Base-by-base conservation (phyloP, 2,888 invertebrate genomes). In the Ectemnius continuus region DNA sequence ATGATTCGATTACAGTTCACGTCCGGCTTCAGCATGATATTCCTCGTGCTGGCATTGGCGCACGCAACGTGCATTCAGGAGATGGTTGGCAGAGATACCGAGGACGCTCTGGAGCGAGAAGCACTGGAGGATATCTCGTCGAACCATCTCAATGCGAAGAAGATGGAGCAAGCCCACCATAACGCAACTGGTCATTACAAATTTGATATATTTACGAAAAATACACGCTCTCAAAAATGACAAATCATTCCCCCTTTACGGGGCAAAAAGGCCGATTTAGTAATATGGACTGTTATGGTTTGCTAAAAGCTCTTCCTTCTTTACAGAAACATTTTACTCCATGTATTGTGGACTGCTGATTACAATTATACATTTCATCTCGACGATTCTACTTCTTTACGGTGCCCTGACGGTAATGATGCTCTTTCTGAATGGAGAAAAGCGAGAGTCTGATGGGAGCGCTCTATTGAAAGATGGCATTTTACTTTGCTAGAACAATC, bases 11-110 rank as follows among this genome's bases (percentile, higher is more conserved):
- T 16, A 8, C 61, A 83, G 77, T 73, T 76, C 18, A 69, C 71
- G 4, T 84, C 82, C 0, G 84, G 82, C 23, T 80, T 81, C 26
- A 70, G 71, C 26, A 79, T 79, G 70, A 75, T 79, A 73, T 76
- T 78, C 64, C 78, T 77, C 65, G 84, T 91, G 1, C 83, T 92
- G 65, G 91, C 91, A 16, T 80, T 91, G 61, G 87, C 89, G 2
- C 91, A 92, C 70, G 91, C 90, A 2, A 90, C 91, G 75, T 90
- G 90, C 45, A 91, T 92, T 74, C 89, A 91, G 60, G 88, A 91
- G 62, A 88, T 91, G 89, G 88, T 92, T 28, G 91, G 88, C 36
- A 89, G 91, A 56, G 91, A 92, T 66, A 91, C 91, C 4, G 91
- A 91, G 75, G 91, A 92, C 71, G 90, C 89, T 23, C 84, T 91